Conservation (phyloP, 2,113 vertebrate species). For the Mus spicilegus region DNA sequence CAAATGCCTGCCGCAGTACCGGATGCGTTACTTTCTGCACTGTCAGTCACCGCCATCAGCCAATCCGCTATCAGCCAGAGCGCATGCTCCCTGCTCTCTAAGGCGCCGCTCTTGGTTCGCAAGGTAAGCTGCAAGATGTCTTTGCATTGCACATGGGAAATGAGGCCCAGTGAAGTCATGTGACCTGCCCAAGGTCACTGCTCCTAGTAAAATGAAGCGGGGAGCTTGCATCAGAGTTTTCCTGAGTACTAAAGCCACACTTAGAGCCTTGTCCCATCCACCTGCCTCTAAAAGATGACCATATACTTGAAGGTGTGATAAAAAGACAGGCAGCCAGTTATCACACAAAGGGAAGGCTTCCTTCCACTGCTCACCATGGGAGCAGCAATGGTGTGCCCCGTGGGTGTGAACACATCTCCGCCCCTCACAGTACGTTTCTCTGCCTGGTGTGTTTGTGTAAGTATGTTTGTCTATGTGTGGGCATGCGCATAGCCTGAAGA, state of each 20-base stretch:
- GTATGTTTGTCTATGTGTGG: background rate
- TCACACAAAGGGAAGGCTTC: no score
- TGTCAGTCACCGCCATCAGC: fast-evolving
- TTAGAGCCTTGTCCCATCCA: background rate
- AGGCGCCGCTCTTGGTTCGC: no score
- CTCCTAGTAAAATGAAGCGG: background rate
- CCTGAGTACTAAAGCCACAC: background rate
- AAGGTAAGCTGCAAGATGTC: background rate
- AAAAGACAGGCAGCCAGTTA: background rate
- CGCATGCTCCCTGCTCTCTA: fast-evolving
- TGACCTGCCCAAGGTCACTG: background rate
- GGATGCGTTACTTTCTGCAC: background rate
- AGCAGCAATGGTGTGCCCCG: background rate
- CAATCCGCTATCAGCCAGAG: fast-evolving
- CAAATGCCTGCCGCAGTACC: fast-evolving
- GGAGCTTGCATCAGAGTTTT: background rate
- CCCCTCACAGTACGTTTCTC: background rate
- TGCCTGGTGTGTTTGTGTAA: background rate
- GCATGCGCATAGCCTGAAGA: background rate
- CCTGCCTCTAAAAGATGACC: background rate
- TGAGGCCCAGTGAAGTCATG: background rate
- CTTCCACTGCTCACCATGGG: no score
- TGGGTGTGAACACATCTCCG: background rate
- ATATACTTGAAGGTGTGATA: background rate
- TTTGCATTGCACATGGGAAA: background rate